Conservation (phyloP, 64 coral and sea anemone species). For the Stylophora pistillata region DNA sequence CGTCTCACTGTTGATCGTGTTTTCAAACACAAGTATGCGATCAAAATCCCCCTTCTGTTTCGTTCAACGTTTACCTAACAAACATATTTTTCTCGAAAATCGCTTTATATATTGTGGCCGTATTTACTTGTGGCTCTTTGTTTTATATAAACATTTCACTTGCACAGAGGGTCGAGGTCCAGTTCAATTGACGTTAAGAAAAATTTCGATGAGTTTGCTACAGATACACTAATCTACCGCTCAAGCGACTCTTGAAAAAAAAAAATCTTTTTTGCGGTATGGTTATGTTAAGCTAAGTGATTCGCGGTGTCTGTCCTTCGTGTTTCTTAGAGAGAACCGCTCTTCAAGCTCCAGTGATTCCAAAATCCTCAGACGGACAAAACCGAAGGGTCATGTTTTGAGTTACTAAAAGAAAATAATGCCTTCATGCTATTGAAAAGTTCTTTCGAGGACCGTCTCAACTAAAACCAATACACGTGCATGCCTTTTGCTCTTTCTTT, state of each 20-base stretch:
- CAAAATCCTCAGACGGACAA: not conserved
- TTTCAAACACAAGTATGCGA: constrained; percentile 44
- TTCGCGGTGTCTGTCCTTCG: not conserved
- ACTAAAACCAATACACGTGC: not conserved
- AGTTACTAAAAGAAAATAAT: constrained; percentile 1
- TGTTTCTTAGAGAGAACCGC: not conserved
- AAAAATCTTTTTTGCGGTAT: not conserved
- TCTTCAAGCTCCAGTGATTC: not conserved
- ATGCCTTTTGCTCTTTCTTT: not conserved
- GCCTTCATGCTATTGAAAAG: not conserved
- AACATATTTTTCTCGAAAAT: constrained; percentile 55
- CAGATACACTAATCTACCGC: not conserved
- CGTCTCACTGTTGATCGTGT: not conserved
- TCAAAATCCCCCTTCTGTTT: not conserved
- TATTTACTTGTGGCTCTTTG: constrained; percentile 48
- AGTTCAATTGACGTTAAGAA: constrained; percentile 6
- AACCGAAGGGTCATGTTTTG: not conserved
- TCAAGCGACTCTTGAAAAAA: not conserved
- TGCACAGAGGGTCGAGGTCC: constrained; percentile 26
- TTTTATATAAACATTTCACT: constrained; percentile 60
- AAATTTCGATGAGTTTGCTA: not conserved
- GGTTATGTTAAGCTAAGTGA: not conserved
- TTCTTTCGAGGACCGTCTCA: not conserved
- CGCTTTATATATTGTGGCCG: constrained; percentile 47
- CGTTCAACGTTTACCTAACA: constrained; percentile 32